phyloP scores from a whole-genome alignment of 2,888 invertebrate genomes.

The Drosophila mimetica region DNA sequence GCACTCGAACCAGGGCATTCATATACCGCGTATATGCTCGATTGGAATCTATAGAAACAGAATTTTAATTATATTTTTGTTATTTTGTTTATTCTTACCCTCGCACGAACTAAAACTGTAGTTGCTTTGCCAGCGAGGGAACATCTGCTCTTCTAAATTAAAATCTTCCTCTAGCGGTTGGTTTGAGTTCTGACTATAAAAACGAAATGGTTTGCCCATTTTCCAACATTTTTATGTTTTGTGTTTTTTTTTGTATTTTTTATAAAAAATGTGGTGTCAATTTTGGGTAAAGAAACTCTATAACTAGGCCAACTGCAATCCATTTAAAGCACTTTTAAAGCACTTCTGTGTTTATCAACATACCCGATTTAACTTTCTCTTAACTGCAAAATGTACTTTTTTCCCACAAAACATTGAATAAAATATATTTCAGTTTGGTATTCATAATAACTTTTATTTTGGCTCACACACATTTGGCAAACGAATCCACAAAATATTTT shows the following conservation, averaged over 20 bases:
- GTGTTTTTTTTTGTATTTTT: neutral
- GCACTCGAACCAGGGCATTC: neutral
- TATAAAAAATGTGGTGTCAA: neutral
- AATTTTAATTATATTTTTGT: neutral
- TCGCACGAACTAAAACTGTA: too few relatives aligned
- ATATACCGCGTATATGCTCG: neutral
- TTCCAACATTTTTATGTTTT: neutral
- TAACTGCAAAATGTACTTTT: neutral
- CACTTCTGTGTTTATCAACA: neutral
- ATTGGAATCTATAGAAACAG: neutral
- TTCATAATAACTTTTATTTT: slow-evolving; percentile 28
- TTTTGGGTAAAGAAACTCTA: neutral
- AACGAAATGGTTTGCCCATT: neutral
- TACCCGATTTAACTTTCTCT: neutral
- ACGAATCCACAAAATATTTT: slow-evolving; percentile 67
- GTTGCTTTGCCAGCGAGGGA: too few relatives aligned
- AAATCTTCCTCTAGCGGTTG: neutral
- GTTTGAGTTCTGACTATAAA: neutral
- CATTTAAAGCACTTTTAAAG: neutral
- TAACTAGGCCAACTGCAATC: neutral
- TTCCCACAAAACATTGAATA: neutral
- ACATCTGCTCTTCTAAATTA: neutral
- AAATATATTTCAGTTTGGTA: slow-evolving; percentile 2
- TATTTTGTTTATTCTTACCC: neutral
- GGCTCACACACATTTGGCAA: slow-evolving; percentile 48